phyloP scores from a whole-genome alignment of 2,888 invertebrate species.

The Anoplius nigerrimus region DNA sequence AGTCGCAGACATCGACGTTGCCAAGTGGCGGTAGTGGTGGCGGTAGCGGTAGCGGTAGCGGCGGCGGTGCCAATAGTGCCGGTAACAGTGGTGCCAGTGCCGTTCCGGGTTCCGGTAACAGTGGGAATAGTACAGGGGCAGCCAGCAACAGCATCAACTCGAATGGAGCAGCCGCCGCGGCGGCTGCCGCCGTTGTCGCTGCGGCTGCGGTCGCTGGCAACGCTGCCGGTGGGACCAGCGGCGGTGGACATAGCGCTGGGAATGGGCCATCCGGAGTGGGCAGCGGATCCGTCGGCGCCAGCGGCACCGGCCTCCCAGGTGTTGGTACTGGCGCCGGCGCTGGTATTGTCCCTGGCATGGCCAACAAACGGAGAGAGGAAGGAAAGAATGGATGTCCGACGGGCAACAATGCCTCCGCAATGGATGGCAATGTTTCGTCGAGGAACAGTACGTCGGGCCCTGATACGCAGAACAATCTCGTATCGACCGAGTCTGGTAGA shows the following conservation, averaged over 20 bases:
- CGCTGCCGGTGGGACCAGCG: too few relatives aligned
- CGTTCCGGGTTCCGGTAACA: too few relatives aligned
- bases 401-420: conserved; percentile 23
- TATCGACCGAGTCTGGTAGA: conserved; percentile 75
- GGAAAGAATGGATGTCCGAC: conserved; percentile 37
- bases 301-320: conserved; percentile 41
- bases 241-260: too few relatives aligned
- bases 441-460: conserved; percentile 25
- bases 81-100: conserved; percentile 14
- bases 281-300: too few relatives aligned
- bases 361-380: conserved; percentile 62
- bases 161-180: conserved; percentile 25
- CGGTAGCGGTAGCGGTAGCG: conserved; percentile 60
- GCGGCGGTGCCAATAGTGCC: conserved; percentile 45
- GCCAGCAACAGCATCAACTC: conserved; percentile 22
- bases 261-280: too few relatives aligned
- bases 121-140: too few relatives aligned
- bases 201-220: conserved; percentile 20
- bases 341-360: conserved; percentile 21
- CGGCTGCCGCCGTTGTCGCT: conserved; percentile 14
- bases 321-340: conserved; percentile 54
- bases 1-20: conserved; percentile 73
- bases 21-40: conserved; percentile 61
- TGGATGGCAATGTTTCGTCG: conserved; percentile 34
- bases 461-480: conserved; percentile 58